Evolutionary conservation across 2,113 vertebrate species (phyloP).

Genomic region (Archilochus colubris): DNA sequence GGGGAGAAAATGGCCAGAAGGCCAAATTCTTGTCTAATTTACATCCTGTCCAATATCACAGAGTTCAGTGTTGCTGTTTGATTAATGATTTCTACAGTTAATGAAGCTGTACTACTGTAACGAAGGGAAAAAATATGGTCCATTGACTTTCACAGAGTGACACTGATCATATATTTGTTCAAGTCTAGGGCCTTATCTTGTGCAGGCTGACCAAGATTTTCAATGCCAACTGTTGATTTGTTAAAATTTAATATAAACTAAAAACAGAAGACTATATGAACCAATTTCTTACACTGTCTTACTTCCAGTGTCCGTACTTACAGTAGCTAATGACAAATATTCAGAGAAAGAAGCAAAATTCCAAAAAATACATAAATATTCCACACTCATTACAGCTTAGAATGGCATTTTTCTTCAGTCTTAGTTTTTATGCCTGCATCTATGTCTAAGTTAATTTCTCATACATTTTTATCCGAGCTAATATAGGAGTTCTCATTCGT

Average conservation of each 20-base stretch:
- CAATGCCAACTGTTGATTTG: not conserved
- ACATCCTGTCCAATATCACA: not conserved
- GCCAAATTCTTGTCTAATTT: constrained; percentile 40
- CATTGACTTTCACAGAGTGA: not conserved
- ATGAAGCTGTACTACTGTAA: constrained; percentile 36
- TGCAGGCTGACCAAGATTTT: not conserved
- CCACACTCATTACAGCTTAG: not conserved
- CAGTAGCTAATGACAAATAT: not conserved
- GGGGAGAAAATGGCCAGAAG: not conserved
- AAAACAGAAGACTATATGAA: not conserved
- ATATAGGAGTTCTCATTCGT: not conserved
- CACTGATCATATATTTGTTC: not conserved
- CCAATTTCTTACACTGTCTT: not conserved
- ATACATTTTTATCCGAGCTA: not conserved
- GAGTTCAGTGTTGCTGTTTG: not conserved
- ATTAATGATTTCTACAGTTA: constrained; percentile 46
- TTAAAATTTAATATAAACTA: not conserved
- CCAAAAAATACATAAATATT: not conserved
- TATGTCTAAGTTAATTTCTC: not conserved
- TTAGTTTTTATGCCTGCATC: not conserved
- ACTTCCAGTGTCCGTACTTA: not conserved
- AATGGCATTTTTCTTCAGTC: not conserved
- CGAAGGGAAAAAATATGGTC: constrained; percentile 4
- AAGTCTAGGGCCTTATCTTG: not conserved
- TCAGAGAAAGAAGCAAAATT: not conserved